These are phyloP conservation scores for Bradypodion ventrale DNA, from an alignment of 2,797 vertebrate species.

Conservation along the genomic window DNA sequence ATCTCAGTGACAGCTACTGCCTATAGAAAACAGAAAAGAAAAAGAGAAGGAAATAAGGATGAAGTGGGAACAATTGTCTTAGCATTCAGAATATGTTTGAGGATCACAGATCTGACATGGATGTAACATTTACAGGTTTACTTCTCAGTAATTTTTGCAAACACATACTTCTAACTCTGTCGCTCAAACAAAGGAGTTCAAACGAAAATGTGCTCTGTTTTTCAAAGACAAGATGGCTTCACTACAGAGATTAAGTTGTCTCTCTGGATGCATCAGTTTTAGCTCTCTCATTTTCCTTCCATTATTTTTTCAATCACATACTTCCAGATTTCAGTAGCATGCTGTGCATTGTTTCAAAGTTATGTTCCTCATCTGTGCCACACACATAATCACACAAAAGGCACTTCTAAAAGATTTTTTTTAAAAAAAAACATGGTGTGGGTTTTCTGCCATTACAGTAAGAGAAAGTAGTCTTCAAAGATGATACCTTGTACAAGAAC, in stretches of 20 bases:
- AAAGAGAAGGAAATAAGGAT: not conserved
- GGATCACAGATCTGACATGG: not conserved
- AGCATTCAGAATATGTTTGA: not conserved
- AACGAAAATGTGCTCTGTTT: not conserved
- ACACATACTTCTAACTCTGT: not conserved
- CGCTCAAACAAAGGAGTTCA: slow-evolving; percentile 31
- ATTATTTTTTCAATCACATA: slow-evolving; percentile 9
- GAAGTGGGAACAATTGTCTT: not conserved
- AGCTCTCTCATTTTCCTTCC: slow-evolving; percentile 2
- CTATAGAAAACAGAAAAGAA: not conserved
- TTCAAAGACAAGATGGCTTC: slow-evolving; percentile 13
- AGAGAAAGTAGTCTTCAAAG: not conserved
- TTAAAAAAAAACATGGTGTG: not conserved
- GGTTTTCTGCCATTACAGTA: slow-evolving; percentile 12
- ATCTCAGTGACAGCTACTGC: not conserved
- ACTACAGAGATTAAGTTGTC: slow-evolving; percentile 12
- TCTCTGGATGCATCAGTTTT: not conserved
- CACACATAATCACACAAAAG: slow-evolving; percentile 19
- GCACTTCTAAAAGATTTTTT: not conserved
- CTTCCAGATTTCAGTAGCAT: slow-evolving; percentile 7
- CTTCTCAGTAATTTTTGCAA: slow-evolving; percentile 17
- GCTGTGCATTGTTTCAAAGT: not conserved
- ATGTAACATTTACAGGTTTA: not conserved
- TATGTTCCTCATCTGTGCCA: not conserved
- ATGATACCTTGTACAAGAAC: not conserved